phyloP scores from a whole-genome alignment of 1,140 invertebrate genomes.

The Sogatella furcifera region DNA sequence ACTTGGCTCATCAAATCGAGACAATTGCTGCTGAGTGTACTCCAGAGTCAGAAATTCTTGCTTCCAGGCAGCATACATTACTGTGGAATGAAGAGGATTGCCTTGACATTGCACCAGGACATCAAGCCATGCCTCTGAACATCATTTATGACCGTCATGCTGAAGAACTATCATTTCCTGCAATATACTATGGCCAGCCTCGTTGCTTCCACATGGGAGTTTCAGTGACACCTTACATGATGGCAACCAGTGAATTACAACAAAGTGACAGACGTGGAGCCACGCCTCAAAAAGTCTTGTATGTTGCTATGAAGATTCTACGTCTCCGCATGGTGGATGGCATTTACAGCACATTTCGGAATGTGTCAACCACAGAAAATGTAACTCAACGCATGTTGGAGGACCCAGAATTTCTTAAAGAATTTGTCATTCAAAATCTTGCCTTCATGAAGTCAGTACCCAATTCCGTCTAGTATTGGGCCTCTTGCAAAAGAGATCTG shows the following conservation, averaged over 20 bases:
- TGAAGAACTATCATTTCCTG: conserved; percentile 32
- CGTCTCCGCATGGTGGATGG: conserved; percentile 14
- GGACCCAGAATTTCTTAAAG: conserved; percentile 15
- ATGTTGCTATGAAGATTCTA: conserved; percentile 24
- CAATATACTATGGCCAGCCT: conserved; percentile 29
- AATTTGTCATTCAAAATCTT: conserved; percentile 21
- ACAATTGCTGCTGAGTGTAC: conserved; percentile 20
- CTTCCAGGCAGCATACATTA: conserved; percentile 27
- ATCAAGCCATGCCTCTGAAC: conserved; percentile 19
- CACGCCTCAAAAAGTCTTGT: conserved; percentile 22
- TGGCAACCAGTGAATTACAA: conserved; percentile 23
- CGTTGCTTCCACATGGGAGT: conserved; percentile 24
- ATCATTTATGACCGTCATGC: conserved; percentile 25
- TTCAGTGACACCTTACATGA: conserved; percentile 19
- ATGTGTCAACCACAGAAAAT: conserved; percentile 17
- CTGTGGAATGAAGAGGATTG: conserved; percentile 28
- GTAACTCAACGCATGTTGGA: conserved; percentile 20
- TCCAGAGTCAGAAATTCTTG: conserved; percentile 22
- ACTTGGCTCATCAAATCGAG: conserved; percentile 1
- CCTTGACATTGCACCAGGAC: conserved; percentile 27
- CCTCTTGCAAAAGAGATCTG: conserved; percentile 29
- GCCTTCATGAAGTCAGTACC: conserved; percentile 19
- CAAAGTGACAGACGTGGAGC: conserved; percentile 19
- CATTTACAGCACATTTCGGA: conserved; percentile 21
- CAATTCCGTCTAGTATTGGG: conserved; percentile 16